Percentiles rank a stretch among this genome's conserved stretches.
Evolutionary conservation across 2,888 invertebrate genomes (phyloP).

Genomic region (Metallyticus violacea): DNA sequence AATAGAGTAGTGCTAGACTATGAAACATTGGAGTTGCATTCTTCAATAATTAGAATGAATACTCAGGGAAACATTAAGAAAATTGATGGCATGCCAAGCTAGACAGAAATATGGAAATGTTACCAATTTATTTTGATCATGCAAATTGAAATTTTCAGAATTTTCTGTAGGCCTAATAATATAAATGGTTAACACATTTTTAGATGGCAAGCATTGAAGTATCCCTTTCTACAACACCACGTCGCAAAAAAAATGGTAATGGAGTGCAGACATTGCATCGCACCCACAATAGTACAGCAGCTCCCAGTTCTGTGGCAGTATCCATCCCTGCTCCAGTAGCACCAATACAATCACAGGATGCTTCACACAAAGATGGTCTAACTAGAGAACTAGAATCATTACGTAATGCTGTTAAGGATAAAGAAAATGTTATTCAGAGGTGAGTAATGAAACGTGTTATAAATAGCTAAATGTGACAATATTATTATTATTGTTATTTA

Average conservation of each 20-base stretch:
- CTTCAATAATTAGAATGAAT: no score
- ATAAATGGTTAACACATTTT: constrained; percentile 33
- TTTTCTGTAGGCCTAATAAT: no score
- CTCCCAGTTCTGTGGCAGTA: background rate
- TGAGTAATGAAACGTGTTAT: constrained; percentile 40
- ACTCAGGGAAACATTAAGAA: no score
- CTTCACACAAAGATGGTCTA: constrained; percentile 41
- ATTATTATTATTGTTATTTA: background rate
- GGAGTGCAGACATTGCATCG: constrained; percentile 37
- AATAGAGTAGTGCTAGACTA: no score
- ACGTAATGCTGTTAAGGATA: constrained; percentile 70
- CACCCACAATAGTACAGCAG: background rate
- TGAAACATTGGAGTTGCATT: no score
- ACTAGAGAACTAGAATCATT: constrained; percentile 65
- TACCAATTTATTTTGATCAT: no score
- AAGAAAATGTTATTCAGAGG: constrained; percentile 81
- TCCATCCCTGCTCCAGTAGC: constrained; percentile 23
- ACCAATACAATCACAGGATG: background rate
- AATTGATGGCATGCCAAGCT: no score
- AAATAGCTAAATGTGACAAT: background rate
- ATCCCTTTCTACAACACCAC: constrained; percentile 64
- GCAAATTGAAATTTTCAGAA: no score
- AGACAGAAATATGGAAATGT: no score
- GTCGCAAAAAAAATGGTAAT: constrained; percentile 54
- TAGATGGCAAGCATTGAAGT: constrained; percentile 86